These are phyloP conservation scores for Gadopsis bispinosus DNA, from an alignment of 2,797 vertebrate species.

Conservation along the genomic window DNA sequence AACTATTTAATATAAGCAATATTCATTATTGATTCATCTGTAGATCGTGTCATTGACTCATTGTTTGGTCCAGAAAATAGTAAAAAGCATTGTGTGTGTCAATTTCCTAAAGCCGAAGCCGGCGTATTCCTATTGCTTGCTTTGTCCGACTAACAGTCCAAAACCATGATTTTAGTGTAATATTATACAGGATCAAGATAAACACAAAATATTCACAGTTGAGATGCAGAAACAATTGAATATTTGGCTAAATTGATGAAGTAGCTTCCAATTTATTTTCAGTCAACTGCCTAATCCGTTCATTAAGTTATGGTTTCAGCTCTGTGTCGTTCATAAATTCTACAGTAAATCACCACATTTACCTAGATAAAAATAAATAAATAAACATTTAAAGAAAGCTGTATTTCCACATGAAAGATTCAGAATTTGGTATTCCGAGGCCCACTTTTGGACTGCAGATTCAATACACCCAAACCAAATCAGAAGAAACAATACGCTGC, in stretches of 20 bases:
- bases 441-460: neutral
- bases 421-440: neutral
- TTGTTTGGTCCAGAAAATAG: neutral
- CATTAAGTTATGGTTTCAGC: neutral
- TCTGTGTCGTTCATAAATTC: neutral
- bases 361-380: neutral
- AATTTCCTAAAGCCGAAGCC: neutral
- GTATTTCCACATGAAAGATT: neutral
- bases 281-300: neutral
- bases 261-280: neutral
- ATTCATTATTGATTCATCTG: neutral
- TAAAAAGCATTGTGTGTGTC: too few species aligned
- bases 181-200: neutral
- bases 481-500: constrained; percentile 29
- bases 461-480: constrained; percentile 16
- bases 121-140: neutral
- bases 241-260: neutral
- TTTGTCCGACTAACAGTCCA: neutral
- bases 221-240: neutral
- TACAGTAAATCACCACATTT: neutral
- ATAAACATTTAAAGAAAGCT: neutral
- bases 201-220: neutral
- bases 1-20: neutral
- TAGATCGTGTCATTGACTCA: neutral
- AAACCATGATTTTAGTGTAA: neutral